phyloP scores from a whole-genome alignment of 2,113 vertebrate genomes.

The Perca schrenkii region DNA sequence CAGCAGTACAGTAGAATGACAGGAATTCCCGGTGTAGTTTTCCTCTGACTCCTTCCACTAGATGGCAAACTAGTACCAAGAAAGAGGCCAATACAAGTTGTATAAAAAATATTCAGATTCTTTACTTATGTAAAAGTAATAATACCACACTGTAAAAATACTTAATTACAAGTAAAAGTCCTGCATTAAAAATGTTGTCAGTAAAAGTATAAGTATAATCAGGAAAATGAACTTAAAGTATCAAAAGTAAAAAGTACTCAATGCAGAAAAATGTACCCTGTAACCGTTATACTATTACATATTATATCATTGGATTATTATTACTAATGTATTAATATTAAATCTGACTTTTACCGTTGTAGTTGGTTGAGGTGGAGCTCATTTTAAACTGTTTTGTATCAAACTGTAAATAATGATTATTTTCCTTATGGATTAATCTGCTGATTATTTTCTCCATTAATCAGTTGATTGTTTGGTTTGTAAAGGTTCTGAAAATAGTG shows the following conservation, averaged over 20 bases:
- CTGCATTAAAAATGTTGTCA: not conserved
- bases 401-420: not conserved
- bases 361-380: not conserved
- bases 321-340: not conserved
- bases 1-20: not conserved
- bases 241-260: not conserved
- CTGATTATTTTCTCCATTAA: not conserved
- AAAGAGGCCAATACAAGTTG: not conserved
- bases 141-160: not conserved
- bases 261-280: not conserved
- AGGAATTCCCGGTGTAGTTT: not conserved
- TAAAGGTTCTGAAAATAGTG: not conserved
- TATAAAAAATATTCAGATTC: not conserved
- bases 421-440: too few species aligned
- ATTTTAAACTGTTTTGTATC: not conserved
- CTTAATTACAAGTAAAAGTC: not conserved
- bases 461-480: not conserved
- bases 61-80: not conserved
- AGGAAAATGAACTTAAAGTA: not conserved
- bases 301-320: not conserved
- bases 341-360: not conserved
- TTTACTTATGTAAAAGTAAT: not conserved
- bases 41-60: conserved; percentile 3
- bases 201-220: not conserved
- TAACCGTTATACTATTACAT: not conserved